Evolutionary conservation across 2,797 vertebrate species (phyloP), one percentile per base, ranked within the genome.

Genomic region (Eptatretus atami): DNA sequence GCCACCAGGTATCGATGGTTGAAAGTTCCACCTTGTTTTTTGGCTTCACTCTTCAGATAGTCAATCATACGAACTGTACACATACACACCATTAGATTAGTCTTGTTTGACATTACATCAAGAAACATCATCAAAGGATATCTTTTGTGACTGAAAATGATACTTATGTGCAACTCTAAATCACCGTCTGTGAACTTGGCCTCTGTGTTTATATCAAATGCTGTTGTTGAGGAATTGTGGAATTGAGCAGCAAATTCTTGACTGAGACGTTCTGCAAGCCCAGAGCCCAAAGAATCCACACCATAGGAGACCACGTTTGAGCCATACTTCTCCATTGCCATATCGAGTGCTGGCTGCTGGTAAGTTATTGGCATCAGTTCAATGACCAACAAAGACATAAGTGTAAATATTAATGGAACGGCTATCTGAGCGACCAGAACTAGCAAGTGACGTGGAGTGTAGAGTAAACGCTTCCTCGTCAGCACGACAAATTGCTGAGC

Each of bases 391-490:
- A 98, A 76, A 52, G 90, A 82, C 25, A 90, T 70, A 31, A 81
- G 72, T 2, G 84, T 82, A 71, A 92, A 94, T 53, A 86, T 77
- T 64, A 94, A 74, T n/a, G 92, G 92, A 66, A 98, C 83, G 13
- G 96, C 73, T 73, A 93, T 84, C 79, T 98, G 92, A 0, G 84
- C 90, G 0, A 78, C 82, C 69, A 84, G 81, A 73, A 98, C 82
- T 74, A 93, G 95, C 92, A 88, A 98, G 77, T 95, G 93, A 52
- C 92, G 79, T 82, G 82, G 87, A 77, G 80, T 88, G 74, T 92
- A 98, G 11, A 82, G 68, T 1, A 86, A 87, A 70, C 90, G 78
- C 76, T 98, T 98, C 73, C 90, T 77, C 72, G 96, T 87, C 83
- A 95, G 93, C 72, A 84, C 83, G 0, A 85, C 86, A 74, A 96